Percentiles rank a stretch among this genome's conserved stretches.
phyloP scores from a whole-genome alignment of 2,797 vertebrate species.

The Cuniculus paca region DNA sequence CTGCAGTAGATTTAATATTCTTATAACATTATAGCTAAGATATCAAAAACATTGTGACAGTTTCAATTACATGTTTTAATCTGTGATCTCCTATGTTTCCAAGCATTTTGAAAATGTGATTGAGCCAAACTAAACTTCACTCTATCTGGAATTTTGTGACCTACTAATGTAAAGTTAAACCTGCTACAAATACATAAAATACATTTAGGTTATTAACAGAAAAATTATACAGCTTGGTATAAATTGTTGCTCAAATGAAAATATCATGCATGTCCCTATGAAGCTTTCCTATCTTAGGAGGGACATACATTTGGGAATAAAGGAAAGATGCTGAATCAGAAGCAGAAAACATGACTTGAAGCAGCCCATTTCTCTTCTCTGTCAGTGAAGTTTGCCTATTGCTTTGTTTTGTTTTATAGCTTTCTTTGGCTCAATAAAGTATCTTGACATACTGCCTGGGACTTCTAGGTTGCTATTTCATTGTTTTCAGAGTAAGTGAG shows the following conservation, averaged over 20 bases:
- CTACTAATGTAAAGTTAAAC: not conserved
- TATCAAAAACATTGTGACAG: not conserved
- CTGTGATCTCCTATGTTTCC: not conserved
- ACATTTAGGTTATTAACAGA: not conserved
- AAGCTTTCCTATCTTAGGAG: constrained; percentile 36
- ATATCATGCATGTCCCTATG: not conserved
- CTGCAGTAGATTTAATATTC: not conserved
- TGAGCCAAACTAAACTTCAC: not conserved
- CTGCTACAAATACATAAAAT: not conserved
- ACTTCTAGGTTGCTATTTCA: constrained; percentile 78
- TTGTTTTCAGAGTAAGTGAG: constrained; percentile 84
- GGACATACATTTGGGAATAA: constrained; percentile 29
- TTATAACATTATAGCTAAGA: not conserved
- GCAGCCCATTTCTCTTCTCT: constrained; percentile 78
- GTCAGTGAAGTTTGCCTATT: constrained; percentile 70
- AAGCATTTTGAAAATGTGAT: not conserved
- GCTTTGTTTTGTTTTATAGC: constrained; percentile 79
- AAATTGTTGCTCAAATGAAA: not conserved
- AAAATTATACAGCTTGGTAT: not conserved
- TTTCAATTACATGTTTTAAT: not conserved
- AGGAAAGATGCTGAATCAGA: constrained; percentile 5
- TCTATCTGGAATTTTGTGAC: not conserved
- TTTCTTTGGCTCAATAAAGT: constrained; percentile 81
- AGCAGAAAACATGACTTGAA: constrained; percentile 39
- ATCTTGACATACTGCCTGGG: constrained; percentile 78